A percentile compares a stretch with the other conserved stretches of the same genome.
phyloP scores from a whole-genome alignment of 2,888 invertebrate species.

The Zaprionus bogoriensis region DNA sequence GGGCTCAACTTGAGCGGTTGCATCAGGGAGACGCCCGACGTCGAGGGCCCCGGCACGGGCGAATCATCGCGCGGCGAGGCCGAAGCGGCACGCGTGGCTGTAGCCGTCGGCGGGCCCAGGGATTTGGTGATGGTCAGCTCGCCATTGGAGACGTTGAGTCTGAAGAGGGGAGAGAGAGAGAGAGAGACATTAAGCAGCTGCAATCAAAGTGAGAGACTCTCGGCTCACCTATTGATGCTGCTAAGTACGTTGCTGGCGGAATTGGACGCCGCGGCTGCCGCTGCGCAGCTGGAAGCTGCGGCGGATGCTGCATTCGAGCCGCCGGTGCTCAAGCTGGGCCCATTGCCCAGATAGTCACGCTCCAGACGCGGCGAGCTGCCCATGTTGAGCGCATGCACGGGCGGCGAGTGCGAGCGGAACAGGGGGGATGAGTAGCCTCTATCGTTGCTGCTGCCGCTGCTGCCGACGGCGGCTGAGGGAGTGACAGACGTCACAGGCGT shows the following conservation, averaged over 20 bases:
- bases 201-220: too few relatives aligned
- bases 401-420: slow-evolving; percentile 65
- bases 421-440: slow-evolving; percentile 80
- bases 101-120: slow-evolving; percentile 84
- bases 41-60: slow-evolving; percentile 69
- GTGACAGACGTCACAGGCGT: slow-evolving; percentile 54
- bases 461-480: slow-evolving; percentile 14
- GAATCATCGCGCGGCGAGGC: slow-evolving; percentile 73
- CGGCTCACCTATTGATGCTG: slow-evolving; percentile 86
- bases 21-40: slow-evolving; percentile 69
- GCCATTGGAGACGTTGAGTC: slow-evolving; percentile 90
- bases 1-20: slow-evolving; percentile 87
- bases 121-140: slow-evolving; percentile 93
- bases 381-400: slow-evolving; percentile 62
- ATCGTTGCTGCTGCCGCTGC: slow-evolving; percentile 62
- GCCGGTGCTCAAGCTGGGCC: slow-evolving; percentile 55
- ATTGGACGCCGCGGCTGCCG: slow-evolving; percentile 43
- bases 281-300: slow-evolving; percentile 53
- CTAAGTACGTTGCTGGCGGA: slow-evolving; percentile 84
- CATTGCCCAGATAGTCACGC: slow-evolving; percentile 79
- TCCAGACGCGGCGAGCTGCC: slow-evolving; percentile 74
- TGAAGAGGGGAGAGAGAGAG: slow-evolving; percentile 54
- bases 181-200: background rate
- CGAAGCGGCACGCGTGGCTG: slow-evolving; percentile 70
- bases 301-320: slow-evolving; percentile 24